Percentiles rank a stretch among this genome's conserved stretches.
Evolutionary conservation across 2,113 vertebrate genomes (phyloP).

Genomic region (Illadopsis cleaveri): DNA sequence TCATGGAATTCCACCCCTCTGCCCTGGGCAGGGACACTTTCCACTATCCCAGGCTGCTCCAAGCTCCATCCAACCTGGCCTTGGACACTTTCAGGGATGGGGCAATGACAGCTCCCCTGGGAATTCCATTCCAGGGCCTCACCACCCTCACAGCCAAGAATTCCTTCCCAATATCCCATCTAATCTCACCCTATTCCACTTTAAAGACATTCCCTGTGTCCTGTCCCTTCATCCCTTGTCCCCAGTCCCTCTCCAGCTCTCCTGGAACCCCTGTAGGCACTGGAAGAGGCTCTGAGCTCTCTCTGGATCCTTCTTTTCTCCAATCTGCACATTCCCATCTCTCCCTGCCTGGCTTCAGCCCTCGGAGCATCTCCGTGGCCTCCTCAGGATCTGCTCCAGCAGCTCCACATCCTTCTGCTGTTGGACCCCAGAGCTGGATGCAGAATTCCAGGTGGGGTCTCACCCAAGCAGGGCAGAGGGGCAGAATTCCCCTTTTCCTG

Average conservation of each 20-base stretch:
- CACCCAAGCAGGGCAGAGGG: neutral
- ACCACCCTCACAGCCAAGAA: fast-evolving
- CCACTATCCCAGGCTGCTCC: neutral
- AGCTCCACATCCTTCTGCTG: fast-evolving
- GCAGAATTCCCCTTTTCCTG: neutral
- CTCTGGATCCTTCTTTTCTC: fast-evolving
- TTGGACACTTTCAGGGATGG: neutral
- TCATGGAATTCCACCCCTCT: neutral
- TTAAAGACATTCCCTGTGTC: neutral
- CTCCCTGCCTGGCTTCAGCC: neutral
- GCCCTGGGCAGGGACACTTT: fast-evolving
- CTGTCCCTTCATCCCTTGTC: neutral
- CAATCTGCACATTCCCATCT: neutral
- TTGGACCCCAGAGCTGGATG: neutral
- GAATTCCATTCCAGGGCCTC: fast-evolving
- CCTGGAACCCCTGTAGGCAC: neutral
- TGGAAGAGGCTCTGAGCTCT: neutral
- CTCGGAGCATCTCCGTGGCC: fast-evolving
- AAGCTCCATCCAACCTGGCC: fast-evolving
- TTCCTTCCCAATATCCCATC: neutral
- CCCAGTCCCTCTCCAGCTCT: neutral
- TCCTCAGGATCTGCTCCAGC: fast-evolving
- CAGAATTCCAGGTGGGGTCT: neutral
- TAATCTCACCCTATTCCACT: fast-evolving
- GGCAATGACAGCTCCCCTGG: neutral